These are phyloP conservation scores for Stramonita haemastoma DNA, from an alignment of 2,888 invertebrate species.

Conservation along the genomic window DNA sequence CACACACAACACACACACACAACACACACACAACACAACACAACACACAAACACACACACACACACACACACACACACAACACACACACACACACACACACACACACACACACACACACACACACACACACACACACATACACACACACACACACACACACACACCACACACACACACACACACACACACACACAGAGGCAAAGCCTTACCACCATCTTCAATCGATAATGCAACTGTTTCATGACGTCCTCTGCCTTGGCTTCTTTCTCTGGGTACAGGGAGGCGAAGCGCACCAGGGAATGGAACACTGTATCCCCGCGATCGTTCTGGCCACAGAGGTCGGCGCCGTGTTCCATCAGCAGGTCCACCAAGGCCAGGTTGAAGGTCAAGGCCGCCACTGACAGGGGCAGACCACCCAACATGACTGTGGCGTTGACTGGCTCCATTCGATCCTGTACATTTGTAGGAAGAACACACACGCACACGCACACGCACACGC, in stretches of 20 bases:
- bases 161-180: too few relatives aligned
- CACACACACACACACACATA: conserved; percentile 7
- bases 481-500: background rate
- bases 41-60: too few relatives aligned
- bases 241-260: conserved; percentile 37
- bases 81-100: too few relatives aligned
- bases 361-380: conserved; percentile 51
- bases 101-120: background rate
- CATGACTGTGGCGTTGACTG: conserved; percentile 60
- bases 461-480: background rate
- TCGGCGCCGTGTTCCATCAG: conserved; percentile 50
- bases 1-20: too few relatives aligned
- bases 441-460: conserved; percentile 47
- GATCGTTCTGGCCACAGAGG: conserved; percentile 47
- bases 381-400: conserved; percentile 58
- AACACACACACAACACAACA: too few relatives aligned
- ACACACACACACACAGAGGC: too few relatives aligned
- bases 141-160: background rate
- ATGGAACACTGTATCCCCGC: conserved; percentile 60
- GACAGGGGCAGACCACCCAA: conserved; percentile 57
- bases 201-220: background rate
- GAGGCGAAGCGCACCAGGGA: conserved; percentile 54
- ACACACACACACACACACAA: too few relatives aligned
- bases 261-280: conserved; percentile 54
- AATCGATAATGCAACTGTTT: background rate